Conservation (phyloP, 2,888 invertebrate species). For the Aricia artaxerxes region DNA sequence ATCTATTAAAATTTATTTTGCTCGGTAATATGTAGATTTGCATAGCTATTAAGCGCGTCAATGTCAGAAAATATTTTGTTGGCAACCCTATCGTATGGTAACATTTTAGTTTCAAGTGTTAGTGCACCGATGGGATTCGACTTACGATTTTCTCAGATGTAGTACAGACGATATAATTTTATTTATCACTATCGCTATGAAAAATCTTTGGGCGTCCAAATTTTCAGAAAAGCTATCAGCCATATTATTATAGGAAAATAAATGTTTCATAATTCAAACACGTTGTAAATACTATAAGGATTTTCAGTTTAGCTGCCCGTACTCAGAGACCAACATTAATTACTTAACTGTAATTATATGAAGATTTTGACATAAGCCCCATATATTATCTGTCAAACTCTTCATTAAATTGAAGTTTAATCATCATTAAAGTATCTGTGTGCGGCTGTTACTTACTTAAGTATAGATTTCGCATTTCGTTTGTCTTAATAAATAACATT, state of each 20-base stretch:
- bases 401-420: no score
- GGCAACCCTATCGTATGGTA: slow-evolving; percentile 10
- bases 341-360: background rate
- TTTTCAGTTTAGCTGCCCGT: no score
- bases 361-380: background rate
- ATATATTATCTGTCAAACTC: no score
- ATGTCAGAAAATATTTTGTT: background rate
- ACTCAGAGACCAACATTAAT: no score
- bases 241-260: background rate
- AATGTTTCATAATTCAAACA: background rate
- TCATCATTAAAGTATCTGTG: no score
- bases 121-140: slow-evolving; percentile 28
- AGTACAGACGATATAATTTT: slow-evolving; percentile 29
- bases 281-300: no score
- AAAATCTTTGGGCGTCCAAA: background rate
- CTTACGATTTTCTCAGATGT: slow-evolving; percentile 28
- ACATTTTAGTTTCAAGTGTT: slow-evolving; percentile 29
- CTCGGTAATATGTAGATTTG: no score
- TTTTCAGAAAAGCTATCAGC: background rate
- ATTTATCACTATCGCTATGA: background rate
- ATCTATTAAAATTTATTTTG: no score
- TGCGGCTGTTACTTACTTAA: no score
- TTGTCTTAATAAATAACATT: no score
- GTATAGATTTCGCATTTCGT: no score
- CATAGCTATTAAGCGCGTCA: background rate